These are phyloP conservation scores for Limnephilus marmoratus DNA, from an alignment of 2,888 invertebrate species.

Conservation along the genomic window DNA sequence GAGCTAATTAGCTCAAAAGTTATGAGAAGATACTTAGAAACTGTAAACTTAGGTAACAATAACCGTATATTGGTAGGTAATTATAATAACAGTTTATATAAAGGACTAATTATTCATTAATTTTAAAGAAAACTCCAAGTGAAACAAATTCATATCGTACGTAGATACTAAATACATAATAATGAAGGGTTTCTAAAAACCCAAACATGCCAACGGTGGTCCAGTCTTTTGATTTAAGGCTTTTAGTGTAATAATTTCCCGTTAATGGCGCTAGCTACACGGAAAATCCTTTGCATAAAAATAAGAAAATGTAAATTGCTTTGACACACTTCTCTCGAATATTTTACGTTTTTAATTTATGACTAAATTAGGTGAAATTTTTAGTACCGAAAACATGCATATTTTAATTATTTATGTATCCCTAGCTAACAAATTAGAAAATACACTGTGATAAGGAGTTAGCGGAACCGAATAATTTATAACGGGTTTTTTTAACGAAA, in stretches of 20 bases:
- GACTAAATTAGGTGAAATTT: constrained; percentile 45
- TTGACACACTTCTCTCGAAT: constrained; percentile 55
- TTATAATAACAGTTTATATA: not conserved
- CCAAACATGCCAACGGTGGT: not conserved
- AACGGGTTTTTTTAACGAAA: not conserved
- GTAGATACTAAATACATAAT: not conserved
- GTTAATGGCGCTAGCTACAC: not conserved
- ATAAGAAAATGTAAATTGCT: constrained; percentile 54
- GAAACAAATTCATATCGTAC: not conserved
- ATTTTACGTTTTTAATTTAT: constrained; percentile 48
- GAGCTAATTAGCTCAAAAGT: not conserved
- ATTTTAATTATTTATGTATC: constrained; percentile 50
- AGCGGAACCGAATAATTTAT: not conserved
- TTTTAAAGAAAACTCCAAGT: not conserved
- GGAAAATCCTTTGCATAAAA: constrained; percentile 41
- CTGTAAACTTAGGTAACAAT: not conserved
- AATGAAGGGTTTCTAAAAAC: not conserved
- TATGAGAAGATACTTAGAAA: not conserved
- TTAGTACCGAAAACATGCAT: constrained; percentile 33
- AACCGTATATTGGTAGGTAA: not conserved
- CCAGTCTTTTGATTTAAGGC: constrained; percentile 2
- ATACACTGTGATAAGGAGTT: not conserved
- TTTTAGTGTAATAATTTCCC: constrained; percentile 29
- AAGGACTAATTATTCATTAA: not conserved
- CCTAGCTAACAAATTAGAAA: constrained; percentile 23